These are phyloP conservation scores for Erynnis tages DNA, from an alignment of 2,888 invertebrate species.

Conservation along the genomic window DNA sequence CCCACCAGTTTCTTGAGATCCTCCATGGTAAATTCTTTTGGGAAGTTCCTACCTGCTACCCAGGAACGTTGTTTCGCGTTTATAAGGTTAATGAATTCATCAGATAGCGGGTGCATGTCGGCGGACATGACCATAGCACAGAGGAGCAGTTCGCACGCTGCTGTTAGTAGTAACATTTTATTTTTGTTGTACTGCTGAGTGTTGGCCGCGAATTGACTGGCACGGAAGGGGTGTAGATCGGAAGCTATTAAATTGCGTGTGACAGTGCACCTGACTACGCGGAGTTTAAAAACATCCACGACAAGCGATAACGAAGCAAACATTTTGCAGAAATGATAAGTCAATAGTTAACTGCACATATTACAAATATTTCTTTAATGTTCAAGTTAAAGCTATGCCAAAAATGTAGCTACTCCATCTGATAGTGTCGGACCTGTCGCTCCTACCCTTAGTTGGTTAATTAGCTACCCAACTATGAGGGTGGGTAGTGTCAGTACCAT, in stretches of 20 bases:
- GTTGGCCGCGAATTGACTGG: constrained; percentile 61
- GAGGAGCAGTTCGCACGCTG: constrained; percentile 49
- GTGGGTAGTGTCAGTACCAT: too few relatives aligned
- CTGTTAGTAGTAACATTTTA: constrained; percentile 55
- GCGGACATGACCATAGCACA: constrained; percentile 47
- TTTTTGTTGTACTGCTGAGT: constrained; percentile 48
- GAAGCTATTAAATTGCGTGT: constrained; percentile 59
- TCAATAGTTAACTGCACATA: background rate
- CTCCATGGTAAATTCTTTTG: constrained; percentile 75
- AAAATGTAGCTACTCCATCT: too few relatives aligned
- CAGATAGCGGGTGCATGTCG: constrained; percentile 81
- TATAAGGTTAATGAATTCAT: constrained; percentile 86
- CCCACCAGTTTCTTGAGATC: constrained; percentile 88
- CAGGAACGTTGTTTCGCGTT: constrained; percentile 86
- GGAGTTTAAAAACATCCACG: constrained; percentile 57
- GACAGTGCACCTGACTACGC: constrained; percentile 55
- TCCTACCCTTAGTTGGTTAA: too few relatives aligned
- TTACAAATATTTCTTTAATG: constrained; percentile 16
- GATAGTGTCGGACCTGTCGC: too few relatives aligned
- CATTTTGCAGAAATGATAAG: constrained; percentile 36
- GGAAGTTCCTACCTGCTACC: constrained; percentile 91
- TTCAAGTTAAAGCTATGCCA: too few relatives aligned
- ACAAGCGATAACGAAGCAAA: constrained; percentile 45
- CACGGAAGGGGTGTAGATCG: constrained; percentile 43
- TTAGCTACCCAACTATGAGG: too few relatives aligned